Evolutionary conservation across 2,113 vertebrate species (phyloP).

Genomic region (Paradisaea rubra): DNA sequence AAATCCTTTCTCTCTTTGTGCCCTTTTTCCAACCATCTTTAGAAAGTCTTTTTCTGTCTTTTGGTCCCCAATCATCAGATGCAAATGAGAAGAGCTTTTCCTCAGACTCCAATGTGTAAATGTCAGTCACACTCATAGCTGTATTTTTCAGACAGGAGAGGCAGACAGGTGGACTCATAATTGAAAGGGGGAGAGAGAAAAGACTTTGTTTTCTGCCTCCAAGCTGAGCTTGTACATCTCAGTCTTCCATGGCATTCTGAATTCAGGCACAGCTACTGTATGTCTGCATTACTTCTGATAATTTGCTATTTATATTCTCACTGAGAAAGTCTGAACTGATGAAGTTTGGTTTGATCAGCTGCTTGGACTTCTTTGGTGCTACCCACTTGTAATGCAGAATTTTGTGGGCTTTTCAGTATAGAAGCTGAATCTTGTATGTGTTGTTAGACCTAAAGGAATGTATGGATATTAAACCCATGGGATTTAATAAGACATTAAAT

Average conservation of each 20-base stretch:
- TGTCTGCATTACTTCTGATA: not conserved
- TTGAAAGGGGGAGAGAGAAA: rapidly evolving
- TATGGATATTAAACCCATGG: not conserved
- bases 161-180: not conserved
- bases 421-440: not conserved
- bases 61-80: not conserved
- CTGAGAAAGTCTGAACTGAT: not conserved
- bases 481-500: not conserved
- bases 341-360: not conserved
- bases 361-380: not conserved
- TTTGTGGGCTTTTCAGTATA: not conserved
- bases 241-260: not conserved
- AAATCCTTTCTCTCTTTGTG: not conserved
- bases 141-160: not conserved
- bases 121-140: not conserved
- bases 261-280: not conserved
- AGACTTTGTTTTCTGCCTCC: not conserved
- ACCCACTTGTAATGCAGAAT: not conserved
- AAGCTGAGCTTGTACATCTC: not conserved
- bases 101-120: not conserved
- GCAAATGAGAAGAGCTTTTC: not conserved
- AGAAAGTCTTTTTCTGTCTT: not conserved
- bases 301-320: not conserved
- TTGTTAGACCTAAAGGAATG: not conserved
- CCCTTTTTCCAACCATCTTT: not conserved